phyloP scores from a whole-genome alignment of 2,113 vertebrate genomes.

The Mola mola region DNA sequence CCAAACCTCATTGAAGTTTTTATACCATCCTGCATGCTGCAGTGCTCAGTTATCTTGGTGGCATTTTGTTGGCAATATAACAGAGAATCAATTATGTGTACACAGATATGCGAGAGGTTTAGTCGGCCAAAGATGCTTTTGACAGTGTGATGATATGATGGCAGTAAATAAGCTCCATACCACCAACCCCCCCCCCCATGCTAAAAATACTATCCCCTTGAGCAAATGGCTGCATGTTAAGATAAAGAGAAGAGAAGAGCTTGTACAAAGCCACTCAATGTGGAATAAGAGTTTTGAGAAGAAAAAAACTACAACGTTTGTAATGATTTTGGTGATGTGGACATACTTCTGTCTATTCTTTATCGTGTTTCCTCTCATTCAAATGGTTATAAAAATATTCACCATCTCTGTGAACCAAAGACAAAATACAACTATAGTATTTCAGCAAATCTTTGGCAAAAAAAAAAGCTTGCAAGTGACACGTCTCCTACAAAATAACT shows the following conservation, averaged over 20 bases:
- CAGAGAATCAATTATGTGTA: conserved; percentile 84
- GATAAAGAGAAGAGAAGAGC: conserved; percentile 65
- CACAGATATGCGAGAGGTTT: conserved; percentile 79
- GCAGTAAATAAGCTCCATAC: conserved; percentile 73
- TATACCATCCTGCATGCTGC: conserved; percentile 65
- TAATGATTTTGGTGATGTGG: conserved; percentile 41
- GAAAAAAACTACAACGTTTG: conserved; percentile 47
- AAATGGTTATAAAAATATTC: too few species aligned
- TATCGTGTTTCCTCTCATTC: neutral
- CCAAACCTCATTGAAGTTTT: conserved; percentile 74
- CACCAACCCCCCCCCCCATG: neutral
- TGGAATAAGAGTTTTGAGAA: conserved; percentile 56
- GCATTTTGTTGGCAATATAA: conserved; percentile 80
- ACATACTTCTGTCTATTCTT: conserved; percentile 3
- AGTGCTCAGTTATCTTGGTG: conserved; percentile 75
- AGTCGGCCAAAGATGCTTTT: conserved; percentile 76
- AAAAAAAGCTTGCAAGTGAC: too few species aligned
- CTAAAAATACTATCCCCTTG: conserved; percentile 76
- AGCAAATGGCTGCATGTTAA: conserved; percentile 71
- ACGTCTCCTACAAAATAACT: too few species aligned
- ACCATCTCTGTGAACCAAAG: too few species aligned
- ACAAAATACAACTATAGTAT: too few species aligned
- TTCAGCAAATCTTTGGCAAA: too few species aligned
- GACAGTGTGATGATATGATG: conserved; percentile 80
- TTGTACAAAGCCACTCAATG: conserved; percentile 53